Conservation (phyloP, 2,797 vertebrate species). For the Sebastes wilsoni region DNA sequence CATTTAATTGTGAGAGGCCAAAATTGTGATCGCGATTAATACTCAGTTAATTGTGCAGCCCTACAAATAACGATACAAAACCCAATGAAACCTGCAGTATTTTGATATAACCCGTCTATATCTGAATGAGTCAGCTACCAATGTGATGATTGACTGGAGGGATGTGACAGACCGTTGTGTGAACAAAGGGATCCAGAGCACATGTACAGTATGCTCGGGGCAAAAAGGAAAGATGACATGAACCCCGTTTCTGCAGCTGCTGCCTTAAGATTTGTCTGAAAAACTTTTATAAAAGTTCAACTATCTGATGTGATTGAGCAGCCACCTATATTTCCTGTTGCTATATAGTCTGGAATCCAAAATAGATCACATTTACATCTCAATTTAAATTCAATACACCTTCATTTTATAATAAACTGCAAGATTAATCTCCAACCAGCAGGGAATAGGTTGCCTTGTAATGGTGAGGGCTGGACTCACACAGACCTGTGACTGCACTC, state of each 20-base stretch:
- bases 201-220: background rate
- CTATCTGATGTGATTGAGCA: background rate
- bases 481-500: constrained; percentile 32
- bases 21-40: too few relatives aligned
- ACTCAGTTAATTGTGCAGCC: background rate
- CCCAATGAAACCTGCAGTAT: background rate
- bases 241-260: background rate
- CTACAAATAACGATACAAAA: background rate
- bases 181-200: background rate
- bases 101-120: background rate
- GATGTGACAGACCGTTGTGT: background rate
- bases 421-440: constrained; percentile 14
- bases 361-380: constrained; percentile 12
- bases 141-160: background rate
- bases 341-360: background rate
- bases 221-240: background rate
- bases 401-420: background rate
- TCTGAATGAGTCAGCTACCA: background rate
- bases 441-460: background rate
- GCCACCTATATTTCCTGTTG: background rate
- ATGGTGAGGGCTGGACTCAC: constrained; percentile 24
- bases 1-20: too few relatives aligned
- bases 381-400: background rate
- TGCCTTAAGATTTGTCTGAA: background rate
- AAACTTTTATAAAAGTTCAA: background rate